Evolutionary conservation across 2,797 vertebrate species (phyloP).

Genomic region (Bovichtus variegatus): DNA sequence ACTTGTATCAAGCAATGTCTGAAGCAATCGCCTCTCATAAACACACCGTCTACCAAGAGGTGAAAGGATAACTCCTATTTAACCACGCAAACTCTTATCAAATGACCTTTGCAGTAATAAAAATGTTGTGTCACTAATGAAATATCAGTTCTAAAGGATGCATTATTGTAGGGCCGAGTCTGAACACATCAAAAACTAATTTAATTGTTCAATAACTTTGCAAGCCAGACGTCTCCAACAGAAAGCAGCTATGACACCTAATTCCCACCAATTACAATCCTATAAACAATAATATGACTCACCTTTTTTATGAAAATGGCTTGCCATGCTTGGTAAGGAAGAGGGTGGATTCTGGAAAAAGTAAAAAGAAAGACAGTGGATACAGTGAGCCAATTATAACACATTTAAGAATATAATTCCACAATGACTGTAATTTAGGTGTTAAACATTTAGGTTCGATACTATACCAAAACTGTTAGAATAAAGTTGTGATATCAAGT

Average conservation of each 20-base stretch:
- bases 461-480: not conserved
- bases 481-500: not conserved
- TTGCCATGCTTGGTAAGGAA: not conserved
- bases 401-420: not conserved
- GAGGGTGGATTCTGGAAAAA: not conserved
- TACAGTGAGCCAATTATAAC: not conserved
- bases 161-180: not conserved
- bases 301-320: not conserved
- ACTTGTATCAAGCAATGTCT: slow-evolving; percentile 17
- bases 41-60: slow-evolving; percentile 24
- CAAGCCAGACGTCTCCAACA: not conserved
- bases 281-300: not conserved
- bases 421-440: not conserved
- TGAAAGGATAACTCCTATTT: slow-evolving; percentile 19
- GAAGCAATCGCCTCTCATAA: slow-evolving; percentile 45
- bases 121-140: not conserved
- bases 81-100: slow-evolving; percentile 5
- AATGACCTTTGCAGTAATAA: slow-evolving; percentile 1
- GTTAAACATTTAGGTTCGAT: not conserved
- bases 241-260: not conserved
- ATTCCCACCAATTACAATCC: slow-evolving; percentile 7
- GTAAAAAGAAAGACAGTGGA: not conserved
- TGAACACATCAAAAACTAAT: not conserved
- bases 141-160: not conserved
- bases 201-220: slow-evolving; percentile 3